These are phyloP conservation scores for Salminus brasiliensis DNA, from an alignment of 2,113 vertebrate species.

Conservation along the genomic window DNA sequence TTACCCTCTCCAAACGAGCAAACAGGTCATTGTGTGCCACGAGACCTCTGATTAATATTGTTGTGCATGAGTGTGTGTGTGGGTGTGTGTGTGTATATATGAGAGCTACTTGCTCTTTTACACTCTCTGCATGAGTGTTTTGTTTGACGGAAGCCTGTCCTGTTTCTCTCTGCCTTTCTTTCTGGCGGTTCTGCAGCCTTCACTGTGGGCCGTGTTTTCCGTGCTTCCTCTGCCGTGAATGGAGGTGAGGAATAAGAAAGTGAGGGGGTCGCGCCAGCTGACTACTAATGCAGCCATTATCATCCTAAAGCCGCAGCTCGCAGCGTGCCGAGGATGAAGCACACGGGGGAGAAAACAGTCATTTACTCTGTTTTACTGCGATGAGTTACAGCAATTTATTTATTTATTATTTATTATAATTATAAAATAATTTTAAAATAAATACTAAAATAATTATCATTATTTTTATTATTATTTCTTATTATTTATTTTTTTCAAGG, in stretches of 20 bases:
- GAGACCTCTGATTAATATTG: slow-evolving; percentile 19
- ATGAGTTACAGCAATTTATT: too few species aligned
- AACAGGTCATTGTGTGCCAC: slow-evolving; percentile 38
- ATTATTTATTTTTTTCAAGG: too few species aligned
- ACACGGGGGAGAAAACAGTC: not conserved
- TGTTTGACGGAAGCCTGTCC: not conserved
- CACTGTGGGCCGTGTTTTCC: not conserved
- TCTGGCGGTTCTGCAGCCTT: not conserved
- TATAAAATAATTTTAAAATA: too few species aligned
- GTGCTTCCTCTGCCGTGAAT: not conserved
- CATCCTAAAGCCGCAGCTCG: not conserved
- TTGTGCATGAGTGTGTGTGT: not conserved
- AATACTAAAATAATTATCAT: too few species aligned
- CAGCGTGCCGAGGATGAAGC: not conserved
- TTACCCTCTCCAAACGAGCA: slow-evolving; percentile 35
- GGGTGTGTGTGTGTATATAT: not conserved
- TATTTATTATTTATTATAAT: too few species aligned
- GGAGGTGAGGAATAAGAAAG: slow-evolving; percentile 17
- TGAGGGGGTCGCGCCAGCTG: not conserved
- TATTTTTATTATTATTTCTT: too few species aligned
- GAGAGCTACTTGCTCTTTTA: not conserved
- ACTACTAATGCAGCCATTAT: not conserved
- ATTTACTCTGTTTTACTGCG: too few species aligned
- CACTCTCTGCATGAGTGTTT: not conserved
- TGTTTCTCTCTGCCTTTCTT: not conserved